A percentile compares a stretch with the other conserved stretches of the same genome.
Evolutionary conservation across 2,888 invertebrate species (phyloP).

Genomic region (Noctua janthe): DNA sequence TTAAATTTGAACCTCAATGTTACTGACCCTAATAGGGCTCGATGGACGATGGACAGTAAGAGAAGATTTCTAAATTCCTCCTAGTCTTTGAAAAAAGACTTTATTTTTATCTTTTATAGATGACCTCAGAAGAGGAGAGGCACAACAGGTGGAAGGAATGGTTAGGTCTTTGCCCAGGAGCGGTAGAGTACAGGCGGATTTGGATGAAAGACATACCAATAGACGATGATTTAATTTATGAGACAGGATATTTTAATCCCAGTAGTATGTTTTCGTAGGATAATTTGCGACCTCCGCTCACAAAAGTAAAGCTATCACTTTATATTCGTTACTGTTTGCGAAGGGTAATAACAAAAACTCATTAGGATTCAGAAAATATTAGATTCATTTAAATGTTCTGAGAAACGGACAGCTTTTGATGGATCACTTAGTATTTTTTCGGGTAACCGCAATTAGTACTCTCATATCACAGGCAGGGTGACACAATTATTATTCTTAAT

Average conservation of each 20-base stretch:
- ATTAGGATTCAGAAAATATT: background rate
- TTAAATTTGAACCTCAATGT: constrained; percentile 4
- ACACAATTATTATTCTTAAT: background rate
- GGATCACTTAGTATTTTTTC: background rate
- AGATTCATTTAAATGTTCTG: background rate
- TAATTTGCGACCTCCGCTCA: background rate
- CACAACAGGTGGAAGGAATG: background rate
- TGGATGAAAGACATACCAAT: background rate
- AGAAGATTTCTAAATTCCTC: background rate
- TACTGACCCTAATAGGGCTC: background rate
- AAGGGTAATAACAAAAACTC: background rate
- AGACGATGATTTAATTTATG: background rate
- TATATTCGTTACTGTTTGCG: background rate
- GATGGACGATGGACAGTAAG: background rate
- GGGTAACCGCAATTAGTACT: background rate
- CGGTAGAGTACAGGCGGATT: background rate
- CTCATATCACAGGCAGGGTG: background rate
- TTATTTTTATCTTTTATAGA: background rate
- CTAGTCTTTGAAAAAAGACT: background rate
- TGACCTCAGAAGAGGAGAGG: background rate
- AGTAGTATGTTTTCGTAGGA: background rate
- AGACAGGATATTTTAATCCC: background rate
- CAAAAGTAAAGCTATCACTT: background rate
- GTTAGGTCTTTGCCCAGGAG: background rate
- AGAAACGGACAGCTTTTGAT: background rate